Percentiles rank a stretch among this genome's conserved stretches.
Conservation (phyloP, 2,888 invertebrate species). For the Euphydryas editha region DNA sequence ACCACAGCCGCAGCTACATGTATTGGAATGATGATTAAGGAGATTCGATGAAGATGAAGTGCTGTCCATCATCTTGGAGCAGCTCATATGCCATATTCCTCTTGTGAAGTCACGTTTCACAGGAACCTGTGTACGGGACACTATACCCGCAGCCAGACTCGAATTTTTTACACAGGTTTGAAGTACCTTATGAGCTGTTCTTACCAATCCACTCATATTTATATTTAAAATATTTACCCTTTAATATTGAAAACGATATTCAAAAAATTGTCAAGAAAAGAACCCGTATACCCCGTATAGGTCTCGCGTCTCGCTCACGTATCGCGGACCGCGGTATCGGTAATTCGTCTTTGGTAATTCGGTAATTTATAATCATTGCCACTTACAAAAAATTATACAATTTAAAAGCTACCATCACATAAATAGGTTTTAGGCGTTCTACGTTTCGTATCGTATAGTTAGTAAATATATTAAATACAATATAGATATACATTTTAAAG, state of each 20-base stretch:
- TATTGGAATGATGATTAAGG: slow-evolving; percentile 83
- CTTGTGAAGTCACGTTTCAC: slow-evolving; percentile 87
- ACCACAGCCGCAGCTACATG: slow-evolving; percentile 88
- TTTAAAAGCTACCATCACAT: not conserved
- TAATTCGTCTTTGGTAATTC: too few relatives aligned
- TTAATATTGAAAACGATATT: slow-evolving; percentile 6
- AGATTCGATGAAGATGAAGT: slow-evolving; percentile 60
- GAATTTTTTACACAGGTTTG: slow-evolving; percentile 69
- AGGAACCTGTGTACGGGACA: slow-evolving; percentile 68
- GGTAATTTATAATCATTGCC: not conserved
- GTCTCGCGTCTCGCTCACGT: too few relatives aligned
- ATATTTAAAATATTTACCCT: slow-evolving; percentile 13
- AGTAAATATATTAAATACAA: too few relatives aligned
- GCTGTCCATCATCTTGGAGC: slow-evolving; percentile 69
- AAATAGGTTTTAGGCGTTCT: too few relatives aligned
- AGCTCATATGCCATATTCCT: slow-evolving; percentile 89
- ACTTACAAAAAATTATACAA: not conserved
- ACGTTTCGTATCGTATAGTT: too few relatives aligned
- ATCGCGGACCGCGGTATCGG: too few relatives aligned
- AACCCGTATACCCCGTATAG: too few relatives aligned
- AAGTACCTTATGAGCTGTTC: slow-evolving; percentile 82
- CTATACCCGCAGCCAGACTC: slow-evolving; percentile 63
- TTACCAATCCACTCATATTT: slow-evolving; percentile 88
- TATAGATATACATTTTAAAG: too few relatives aligned
- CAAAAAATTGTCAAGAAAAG: slow-evolving; percentile 20